Evolutionary conservation across 2,113 vertebrate genomes (phyloP), one percentile per base, ranked within the genome.

Genomic region (Ageneiosus marmoratus): DNA sequence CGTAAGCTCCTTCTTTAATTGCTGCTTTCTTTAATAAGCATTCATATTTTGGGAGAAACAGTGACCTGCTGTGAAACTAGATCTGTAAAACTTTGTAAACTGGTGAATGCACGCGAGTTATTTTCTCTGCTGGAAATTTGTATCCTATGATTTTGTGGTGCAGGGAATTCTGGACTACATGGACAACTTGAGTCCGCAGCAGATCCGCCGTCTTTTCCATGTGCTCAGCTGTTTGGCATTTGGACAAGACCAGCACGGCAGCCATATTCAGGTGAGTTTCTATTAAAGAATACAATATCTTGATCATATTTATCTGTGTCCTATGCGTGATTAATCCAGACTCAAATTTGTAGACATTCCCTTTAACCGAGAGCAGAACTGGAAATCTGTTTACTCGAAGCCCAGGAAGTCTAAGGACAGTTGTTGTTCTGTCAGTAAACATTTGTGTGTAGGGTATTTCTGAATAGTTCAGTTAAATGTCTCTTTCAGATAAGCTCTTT

Each of bases 121-220:
- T 65, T 50, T 53, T 24, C 29, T 27, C 32, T 65, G 18, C 24
- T 77, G 32, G 46, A 48, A 46, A 32, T 9, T 56, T 70, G 37
- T 20, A 1, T 41, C 12, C 76, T 27, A 53, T 91, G 72, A 80
- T 84, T 32, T 81, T 2, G 63, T 58, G 80, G 65, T 78, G 5
- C 89, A 99, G 98, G 96, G 95, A 55, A 96, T 97, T 92, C 91
- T 99, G 90, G 98, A 99, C 91, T 98, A 95, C 88, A 94, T 98
- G 90, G 96, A 97, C 88, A 98, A 96, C 88, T 93, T 99, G 84
- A 95, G 91, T 5, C 94, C 95, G 0, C 94, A 93, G 85, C 98
- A 99, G 91, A 98, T 99, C 86, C 94, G 97, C 75, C 96, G 95
- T 88, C 95, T 99, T n/a, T 99, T 99, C 89, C 93, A 93, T 81